These are phyloP conservation scores for Drosophila merina DNA, from an alignment of 2,888 invertebrate species.

Conservation along the genomic window DNA sequence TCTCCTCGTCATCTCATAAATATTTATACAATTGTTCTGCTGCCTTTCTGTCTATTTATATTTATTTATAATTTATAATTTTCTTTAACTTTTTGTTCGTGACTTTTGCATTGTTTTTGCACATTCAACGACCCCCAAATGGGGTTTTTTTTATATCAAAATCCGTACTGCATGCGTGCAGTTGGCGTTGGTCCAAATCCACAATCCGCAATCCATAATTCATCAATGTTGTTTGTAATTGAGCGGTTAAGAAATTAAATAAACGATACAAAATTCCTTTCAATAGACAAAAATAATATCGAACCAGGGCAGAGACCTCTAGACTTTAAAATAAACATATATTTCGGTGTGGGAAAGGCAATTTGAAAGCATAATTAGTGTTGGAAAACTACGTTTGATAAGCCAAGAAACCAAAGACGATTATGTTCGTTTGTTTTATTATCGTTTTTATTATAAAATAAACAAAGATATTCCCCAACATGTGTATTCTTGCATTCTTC, in stretches of 20 bases:
- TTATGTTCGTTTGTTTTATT: too few relatives aligned
- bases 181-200: slow-evolving; percentile 58
- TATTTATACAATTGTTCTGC: slow-evolving; percentile 26
- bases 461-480: too few relatives aligned
- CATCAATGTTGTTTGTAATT: slow-evolving; percentile 53
- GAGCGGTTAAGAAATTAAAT: slow-evolving; percentile 22
- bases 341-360: too few relatives aligned
- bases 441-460: too few relatives aligned
- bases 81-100: slow-evolving; percentile 26
- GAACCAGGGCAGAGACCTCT: slow-evolving; percentile 32
- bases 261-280: slow-evolving; percentile 9
- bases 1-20: slow-evolving; percentile 18
- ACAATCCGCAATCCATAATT: slow-evolving; percentile 50
- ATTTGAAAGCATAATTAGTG: too few relatives aligned
- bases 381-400: too few relatives aligned
- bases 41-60: slow-evolving; percentile 27
- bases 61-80: slow-evolving; percentile 44
- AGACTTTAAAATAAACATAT: not conserved
- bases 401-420: too few relatives aligned
- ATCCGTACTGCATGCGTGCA: slow-evolving; percentile 36
- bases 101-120: slow-evolving; percentile 15
- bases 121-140: slow-evolving; percentile 43
- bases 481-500: too few relatives aligned
- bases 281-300: slow-evolving; percentile 14
- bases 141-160: slow-evolving; percentile 17